Base-by-base conservation (phyloP, 2,797 vertebrate genomes). In the Cyclura pinguis region DNA sequence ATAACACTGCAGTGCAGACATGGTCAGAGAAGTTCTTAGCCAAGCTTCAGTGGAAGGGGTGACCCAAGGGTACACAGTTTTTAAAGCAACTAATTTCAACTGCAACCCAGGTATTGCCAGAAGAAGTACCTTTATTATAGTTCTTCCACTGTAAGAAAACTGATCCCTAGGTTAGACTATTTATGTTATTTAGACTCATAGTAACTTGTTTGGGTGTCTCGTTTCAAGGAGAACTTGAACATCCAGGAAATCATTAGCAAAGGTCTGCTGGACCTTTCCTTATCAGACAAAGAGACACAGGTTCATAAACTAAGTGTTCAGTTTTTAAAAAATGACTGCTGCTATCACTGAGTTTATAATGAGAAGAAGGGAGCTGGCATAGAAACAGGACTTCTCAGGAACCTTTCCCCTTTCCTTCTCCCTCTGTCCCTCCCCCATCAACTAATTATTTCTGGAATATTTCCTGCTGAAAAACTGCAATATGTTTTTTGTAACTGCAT, bases 251-350 rank as follows among this genome's bases (percentile, higher is more conserved):
- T 83, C 78, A 64, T 93, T 82, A 88, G 89, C 83, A 88, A 89
- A 91, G 92, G 55, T 96, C 80, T 80, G 95, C 91, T 91, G 94
- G 93, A 95, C 94, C 86, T 95, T 92, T 94, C 76, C 78, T 96
- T 93, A 93, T 95, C 64, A 89, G 88, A 38, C 87, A 76, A 62
- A 89, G 91, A 95, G 91, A 94, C 94, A 88, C 73, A 81, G 95
- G 91, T 92, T 90, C 90, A 90, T 93, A 96, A 96, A 95, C 93
- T 89, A 91, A 78, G 62, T 89, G 94, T 94, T 94, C 95, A 95
- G 94, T 76, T 88, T 59, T 87, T 90, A 95, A 95, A 93, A 88
- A 91, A 78, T 62, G 89, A 93, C 55, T 93, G 72, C 93, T 91
- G 85, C 85, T 95, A 87, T 92, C 87, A 76, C 88, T 92, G 94